These are phyloP conservation scores for Chloroceryle amazona DNA, from an alignment of 2,797 vertebrate genomes.

Conservation along the genomic window DNA sequence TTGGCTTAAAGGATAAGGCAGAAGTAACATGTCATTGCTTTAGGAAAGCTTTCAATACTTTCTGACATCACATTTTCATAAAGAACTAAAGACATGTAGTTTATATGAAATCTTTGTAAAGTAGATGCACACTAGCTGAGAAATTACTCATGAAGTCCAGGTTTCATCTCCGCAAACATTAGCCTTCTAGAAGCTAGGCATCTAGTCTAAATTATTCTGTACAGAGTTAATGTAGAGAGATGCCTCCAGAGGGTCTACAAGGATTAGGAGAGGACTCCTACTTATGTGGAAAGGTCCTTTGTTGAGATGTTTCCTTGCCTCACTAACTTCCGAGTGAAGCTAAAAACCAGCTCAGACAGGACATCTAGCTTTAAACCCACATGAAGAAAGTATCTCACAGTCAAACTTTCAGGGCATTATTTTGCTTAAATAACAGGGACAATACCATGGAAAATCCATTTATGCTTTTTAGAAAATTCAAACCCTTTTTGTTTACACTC, in stretches of 20 bases:
- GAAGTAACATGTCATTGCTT: constrained; percentile 46
- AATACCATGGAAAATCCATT: neutral
- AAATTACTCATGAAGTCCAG: neutral
- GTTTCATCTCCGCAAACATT: neutral
- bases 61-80: neutral
- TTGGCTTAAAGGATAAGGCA: constrained; percentile 50
- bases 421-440: neutral
- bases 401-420: neutral
- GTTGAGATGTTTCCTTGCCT: neutral
- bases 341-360: neutral
- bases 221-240: neutral
- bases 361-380: neutral
- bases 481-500: neutral
- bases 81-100: neutral
- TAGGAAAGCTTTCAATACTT: constrained; percentile 14
- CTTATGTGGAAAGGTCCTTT: neutral
- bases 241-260: neutral
- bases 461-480: neutral
- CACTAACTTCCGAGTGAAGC: neutral
- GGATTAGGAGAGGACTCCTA: neutral
- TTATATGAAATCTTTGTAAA: neutral
- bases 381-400: neutral
- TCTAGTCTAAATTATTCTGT: neutral
- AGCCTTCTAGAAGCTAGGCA: neutral
- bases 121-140: neutral